These are phyloP conservation scores for Tragopan temminckii DNA, from an alignment of 2,797 vertebrate species.

Conservation along the genomic window DNA sequence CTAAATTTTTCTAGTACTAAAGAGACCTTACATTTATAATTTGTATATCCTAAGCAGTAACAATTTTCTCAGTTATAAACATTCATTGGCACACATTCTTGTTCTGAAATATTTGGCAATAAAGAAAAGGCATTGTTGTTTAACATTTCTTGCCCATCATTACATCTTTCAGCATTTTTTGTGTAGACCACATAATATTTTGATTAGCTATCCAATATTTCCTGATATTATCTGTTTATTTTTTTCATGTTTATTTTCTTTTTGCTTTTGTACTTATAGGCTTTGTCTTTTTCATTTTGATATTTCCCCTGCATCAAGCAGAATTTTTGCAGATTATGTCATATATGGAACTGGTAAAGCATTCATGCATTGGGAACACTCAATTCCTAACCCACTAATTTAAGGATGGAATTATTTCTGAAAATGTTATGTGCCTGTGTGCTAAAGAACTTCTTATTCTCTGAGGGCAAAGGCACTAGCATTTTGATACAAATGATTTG, in stretches of 20 bases:
- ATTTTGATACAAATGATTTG: background rate
- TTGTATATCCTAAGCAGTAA: background rate
- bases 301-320: background rate
- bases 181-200: background rate
- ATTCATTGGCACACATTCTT: background rate
- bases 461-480: background rate
- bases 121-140: background rate
- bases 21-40: background rate
- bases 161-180: background rate
- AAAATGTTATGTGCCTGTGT: slow-evolving; percentile 5
- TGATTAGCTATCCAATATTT: background rate
- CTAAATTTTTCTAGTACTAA: background rate
- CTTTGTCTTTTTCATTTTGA: background rate
- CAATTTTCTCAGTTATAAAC: background rate
- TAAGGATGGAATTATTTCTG: slow-evolving; percentile 51
- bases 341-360: slow-evolving; percentile 24
- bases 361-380: background rate
- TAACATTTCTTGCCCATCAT: background rate
- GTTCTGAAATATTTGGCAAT: background rate
- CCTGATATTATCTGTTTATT: background rate
- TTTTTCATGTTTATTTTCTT: background rate
- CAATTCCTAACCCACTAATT: slow-evolving; percentile 54
- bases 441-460: slow-evolving; percentile 24
- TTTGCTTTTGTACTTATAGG: background rate
- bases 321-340: slow-evolving; percentile 20